Percentiles rank a stretch among this genome's conserved stretches.
Conservation (phyloP, 2,113 vertebrate genomes). For the Myrmecobius fasciatus region DNA sequence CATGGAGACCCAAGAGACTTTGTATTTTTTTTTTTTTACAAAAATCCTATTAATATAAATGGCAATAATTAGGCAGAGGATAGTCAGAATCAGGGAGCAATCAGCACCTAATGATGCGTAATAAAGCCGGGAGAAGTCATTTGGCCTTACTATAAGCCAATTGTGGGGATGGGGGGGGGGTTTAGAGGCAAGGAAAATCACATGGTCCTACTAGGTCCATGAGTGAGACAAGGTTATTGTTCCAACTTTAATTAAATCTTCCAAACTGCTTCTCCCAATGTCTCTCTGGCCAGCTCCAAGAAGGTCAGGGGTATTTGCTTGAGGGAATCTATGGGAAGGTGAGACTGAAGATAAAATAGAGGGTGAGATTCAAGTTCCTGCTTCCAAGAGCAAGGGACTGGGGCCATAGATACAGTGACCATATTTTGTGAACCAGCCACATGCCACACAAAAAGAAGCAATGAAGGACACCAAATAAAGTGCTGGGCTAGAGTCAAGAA, state of each 20-base stretch:
- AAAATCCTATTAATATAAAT: slow-evolving; percentile 86
- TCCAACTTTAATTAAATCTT: not conserved
- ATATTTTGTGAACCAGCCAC: not conserved
- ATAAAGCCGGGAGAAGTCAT: slow-evolving; percentile 75
- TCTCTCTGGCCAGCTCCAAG: not conserved
- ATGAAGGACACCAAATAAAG: not conserved
- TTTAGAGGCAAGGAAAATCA: not conserved
- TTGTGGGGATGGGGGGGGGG: not conserved
- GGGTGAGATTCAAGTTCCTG: not conserved
- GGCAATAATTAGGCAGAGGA: slow-evolving; percentile 87
- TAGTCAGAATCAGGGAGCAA: slow-evolving; percentile 80
- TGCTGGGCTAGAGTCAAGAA: not conserved
- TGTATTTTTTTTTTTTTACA: not conserved
- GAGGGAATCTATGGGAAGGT: not conserved
- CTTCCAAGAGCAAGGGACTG: not conserved
- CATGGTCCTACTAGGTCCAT: not conserved
- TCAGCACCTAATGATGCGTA: slow-evolving; percentile 85
- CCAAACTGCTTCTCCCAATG: not conserved
- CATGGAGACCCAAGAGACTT: not conserved
- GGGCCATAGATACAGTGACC: not conserved
- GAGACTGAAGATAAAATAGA: not conserved
- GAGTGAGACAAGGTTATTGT: not conserved
- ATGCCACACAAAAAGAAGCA: not conserved
- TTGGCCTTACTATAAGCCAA: not conserved
- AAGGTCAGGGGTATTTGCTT: not conserved